Base-by-base conservation (phyloP, 2,113 vertebrate species). In the Burhinus bistriatus region DNA sequence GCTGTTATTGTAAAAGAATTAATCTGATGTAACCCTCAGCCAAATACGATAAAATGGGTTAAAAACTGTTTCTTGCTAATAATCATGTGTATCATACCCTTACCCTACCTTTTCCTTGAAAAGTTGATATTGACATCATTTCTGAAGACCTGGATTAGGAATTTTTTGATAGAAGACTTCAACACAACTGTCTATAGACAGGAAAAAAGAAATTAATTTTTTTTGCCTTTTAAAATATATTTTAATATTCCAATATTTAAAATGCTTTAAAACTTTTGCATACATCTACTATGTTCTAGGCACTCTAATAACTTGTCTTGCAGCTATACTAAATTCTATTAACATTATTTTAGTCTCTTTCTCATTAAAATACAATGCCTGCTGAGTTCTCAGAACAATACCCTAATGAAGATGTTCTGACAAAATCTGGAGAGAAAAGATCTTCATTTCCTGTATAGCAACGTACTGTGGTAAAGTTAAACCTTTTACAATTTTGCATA, bases 291-390 rank as follows among this genome's bases (percentile, higher is more conserved):
- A 7, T 29, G 12, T 72, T 71, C 62, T 75, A 89, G 93, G 57
- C 52, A 89, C 62, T 96, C 94, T 42, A 68, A n/a, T 80, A 90
- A 26, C 16, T 94, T 91, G 75, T 95, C 94, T 87, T 77, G 70
- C 47, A 96, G n/a, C 70, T 92, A 82, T 72, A 87, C 32, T 89
- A 92, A 96, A 97, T 96, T 85, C 62, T 81, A 71, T 96, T 96
- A 95, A 93, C 47, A 87, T 84, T 94, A 88, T 96, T 95, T 97
- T 93, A 96, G 96, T 89, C 54, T 26, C 47, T 51, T 89, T 96
- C 95, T 97, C 95, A 98, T 97, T 98, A 95, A 94, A 96, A 94
- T 49, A 93, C 80, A 69, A n/a, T 94, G 44, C 84, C 69, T 97
- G 75, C 76, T 97, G 94, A 96, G 86, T 94, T 95, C 69, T 91